Conservation (phyloP, 2,888 invertebrate genomes). For the Micropterix aruncella region DNA sequence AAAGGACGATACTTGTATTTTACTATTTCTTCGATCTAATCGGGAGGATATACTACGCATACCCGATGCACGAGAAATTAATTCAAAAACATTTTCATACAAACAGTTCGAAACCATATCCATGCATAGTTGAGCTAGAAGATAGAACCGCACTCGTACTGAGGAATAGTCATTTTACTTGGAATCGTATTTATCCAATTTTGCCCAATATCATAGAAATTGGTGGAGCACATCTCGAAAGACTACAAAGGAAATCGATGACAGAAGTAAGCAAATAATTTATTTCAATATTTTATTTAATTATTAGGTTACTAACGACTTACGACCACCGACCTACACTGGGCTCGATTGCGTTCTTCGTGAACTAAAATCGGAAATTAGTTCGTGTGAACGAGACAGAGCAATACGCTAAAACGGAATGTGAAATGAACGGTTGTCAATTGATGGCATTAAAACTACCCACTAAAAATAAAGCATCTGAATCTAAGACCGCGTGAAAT, state of each 20-base stretch:
- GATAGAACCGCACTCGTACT: constrained; percentile 28
- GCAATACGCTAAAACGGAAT: no score
- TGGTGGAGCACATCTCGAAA: constrained; percentile 37
- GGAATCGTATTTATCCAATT: constrained; percentile 27
- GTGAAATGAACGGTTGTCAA: no score
- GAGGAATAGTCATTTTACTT: constrained; percentile 29
- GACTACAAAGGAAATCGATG: constrained; percentile 19
- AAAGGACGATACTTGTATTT: constrained; percentile 25
- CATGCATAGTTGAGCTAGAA: constrained; percentile 24
- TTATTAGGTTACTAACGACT: no score
- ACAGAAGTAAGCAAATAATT: no score
- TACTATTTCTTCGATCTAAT: constrained; percentile 20
- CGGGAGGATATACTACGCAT: constrained; percentile 18
- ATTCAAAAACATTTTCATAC: constrained; percentile 19
- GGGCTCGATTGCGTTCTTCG: no score
- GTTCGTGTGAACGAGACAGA: no score
- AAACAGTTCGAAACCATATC: constrained; percentile 19
- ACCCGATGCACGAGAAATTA: constrained; percentile 23
- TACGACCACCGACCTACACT: no score
- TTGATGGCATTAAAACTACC: no score
- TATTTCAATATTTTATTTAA: no score
- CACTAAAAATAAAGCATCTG: no score
- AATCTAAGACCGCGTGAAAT: no score
- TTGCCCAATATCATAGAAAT: constrained; percentile 30
- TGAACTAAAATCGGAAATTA: no score